Base-by-base conservation (phyloP, 1,140 invertebrate species). In the Teleopsis dalmanni region DNA sequence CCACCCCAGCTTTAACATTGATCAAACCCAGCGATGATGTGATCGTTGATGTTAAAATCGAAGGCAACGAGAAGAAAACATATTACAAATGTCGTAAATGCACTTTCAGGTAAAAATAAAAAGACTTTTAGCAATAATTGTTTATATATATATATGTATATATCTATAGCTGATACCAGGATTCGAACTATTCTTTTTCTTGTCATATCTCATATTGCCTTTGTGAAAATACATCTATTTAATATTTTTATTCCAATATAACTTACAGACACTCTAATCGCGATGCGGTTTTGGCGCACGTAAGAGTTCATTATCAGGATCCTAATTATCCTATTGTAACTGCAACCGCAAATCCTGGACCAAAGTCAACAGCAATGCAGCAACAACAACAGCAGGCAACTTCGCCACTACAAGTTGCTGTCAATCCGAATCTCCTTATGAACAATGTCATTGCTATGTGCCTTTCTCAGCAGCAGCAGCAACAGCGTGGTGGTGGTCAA, bases 11-110 rank as follows among this genome's bases (percentile, higher is more conserved):
- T 7, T 4, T 19, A 8, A 11, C 47, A 9, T 48, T 52, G 8
- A 47, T 51, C 38, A 68, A 68, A 35, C 65, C 65, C 37, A 68
- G 56, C 40, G 63, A 63, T 41, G 65, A 66, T 51, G 56, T 66
- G 21, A 60, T 65, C 31, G 61, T 60, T n/a, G 66, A 70, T 44
- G 61, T 69, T 8, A 60, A 66, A 41, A 58, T 59, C 38, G 66
- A 70, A 40, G 65, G 66, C 48, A 65, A 55, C 46, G 65, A 66
- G 31, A 69, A 81, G 69, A 76, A 79, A 48, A 82, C 79, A 13
- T 70, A 83, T 37, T 86, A 82, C 76, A 87, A 88, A 62, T 91
- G 88, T 63, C 90, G 89, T 72, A 85, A 87, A 60, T 91, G 88
- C 58, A 82, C 82, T 62, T 90, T 85, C 65, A 84, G 80, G 84